phyloP scores from a whole-genome alignment of 37 sponge, comb jelly and placozoan genomes.

The Lycopodina hypogea region DNA sequence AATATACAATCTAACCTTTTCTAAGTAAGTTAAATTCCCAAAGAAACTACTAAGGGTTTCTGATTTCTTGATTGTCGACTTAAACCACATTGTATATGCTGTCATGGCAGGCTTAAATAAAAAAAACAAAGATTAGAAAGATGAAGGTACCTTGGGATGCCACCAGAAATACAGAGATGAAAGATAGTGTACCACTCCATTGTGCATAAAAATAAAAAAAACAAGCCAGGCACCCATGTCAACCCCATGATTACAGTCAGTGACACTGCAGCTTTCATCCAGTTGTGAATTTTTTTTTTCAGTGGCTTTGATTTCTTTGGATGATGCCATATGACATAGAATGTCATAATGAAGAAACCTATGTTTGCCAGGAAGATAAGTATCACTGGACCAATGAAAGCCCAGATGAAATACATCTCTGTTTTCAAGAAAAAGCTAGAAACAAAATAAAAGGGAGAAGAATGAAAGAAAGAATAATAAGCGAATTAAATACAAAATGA shows the following conservation, averaged over 20 bases:
- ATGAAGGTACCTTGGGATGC: constrained; percentile 48
- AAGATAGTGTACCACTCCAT: constrained; percentile 26
- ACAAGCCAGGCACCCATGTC: constrained; percentile 47
- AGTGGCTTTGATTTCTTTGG: constrained; percentile 8
- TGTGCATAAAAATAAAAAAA: constrained; percentile 16
- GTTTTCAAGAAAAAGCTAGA: constrained; percentile 46
- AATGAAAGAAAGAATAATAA: too few species aligned
- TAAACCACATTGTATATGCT: constrained; percentile 30
- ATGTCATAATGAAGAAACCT: too few species aligned
- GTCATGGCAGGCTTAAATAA: constrained; percentile 27
- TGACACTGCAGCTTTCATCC: constrained; percentile 42
- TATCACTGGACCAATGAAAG: constrained; percentile 58
- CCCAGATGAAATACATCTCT: constrained; percentile 43
- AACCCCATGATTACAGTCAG: constrained; percentile 53
- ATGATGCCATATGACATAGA: too few species aligned
- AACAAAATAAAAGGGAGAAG: neutral
- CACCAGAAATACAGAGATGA: constrained; percentile 46
- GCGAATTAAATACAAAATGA: too few species aligned
- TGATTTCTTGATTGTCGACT: constrained; percentile 12
- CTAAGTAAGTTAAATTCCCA: too few species aligned
- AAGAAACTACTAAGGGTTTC: constrained; percentile 17
- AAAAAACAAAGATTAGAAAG: constrained; percentile 28
- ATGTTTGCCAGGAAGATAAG: too few species aligned
- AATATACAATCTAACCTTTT: too few species aligned
- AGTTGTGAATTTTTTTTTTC: neutral